Conservation (phyloP, 2,113 vertebrate genomes). For the Eurypyga helias region DNA sequence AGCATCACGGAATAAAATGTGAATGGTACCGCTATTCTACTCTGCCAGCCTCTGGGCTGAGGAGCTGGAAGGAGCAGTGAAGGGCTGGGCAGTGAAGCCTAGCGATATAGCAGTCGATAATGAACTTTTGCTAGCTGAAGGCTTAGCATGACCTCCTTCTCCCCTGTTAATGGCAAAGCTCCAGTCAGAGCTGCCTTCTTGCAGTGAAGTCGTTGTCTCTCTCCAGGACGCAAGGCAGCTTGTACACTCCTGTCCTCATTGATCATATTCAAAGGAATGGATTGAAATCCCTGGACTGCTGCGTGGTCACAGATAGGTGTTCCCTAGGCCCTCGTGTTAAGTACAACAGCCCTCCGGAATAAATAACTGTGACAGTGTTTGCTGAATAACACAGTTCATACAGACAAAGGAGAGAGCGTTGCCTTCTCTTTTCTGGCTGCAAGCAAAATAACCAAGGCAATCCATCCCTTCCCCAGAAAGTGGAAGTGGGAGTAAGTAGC, state of each 20-base stretch:
- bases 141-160: not conserved
- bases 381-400: not conserved
- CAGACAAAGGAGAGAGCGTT: not conserved
- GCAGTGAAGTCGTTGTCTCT: accelerated
- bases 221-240: not conserved
- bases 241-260: not conserved
- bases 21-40: not conserved
- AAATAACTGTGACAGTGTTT: not conserved
- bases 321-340: not conserved
- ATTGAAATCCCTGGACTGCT: not conserved
- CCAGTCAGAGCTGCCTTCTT: not conserved
- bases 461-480: not conserved
- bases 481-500: not conserved
- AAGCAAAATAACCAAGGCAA: not conserved
- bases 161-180: not conserved
- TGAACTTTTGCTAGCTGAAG: not conserved
- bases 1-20: not conserved
- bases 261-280: not conserved
- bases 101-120: not conserved
- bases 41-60: not conserved
- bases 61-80: not conserved
- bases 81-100: not conserved
- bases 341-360: not conserved
- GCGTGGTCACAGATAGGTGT: not conserved
- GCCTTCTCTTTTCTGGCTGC: not conserved